Evolutionary conservation across 2,797 vertebrate species (phyloP).

Genomic region (Eupleurogrammus muticus): DNA sequence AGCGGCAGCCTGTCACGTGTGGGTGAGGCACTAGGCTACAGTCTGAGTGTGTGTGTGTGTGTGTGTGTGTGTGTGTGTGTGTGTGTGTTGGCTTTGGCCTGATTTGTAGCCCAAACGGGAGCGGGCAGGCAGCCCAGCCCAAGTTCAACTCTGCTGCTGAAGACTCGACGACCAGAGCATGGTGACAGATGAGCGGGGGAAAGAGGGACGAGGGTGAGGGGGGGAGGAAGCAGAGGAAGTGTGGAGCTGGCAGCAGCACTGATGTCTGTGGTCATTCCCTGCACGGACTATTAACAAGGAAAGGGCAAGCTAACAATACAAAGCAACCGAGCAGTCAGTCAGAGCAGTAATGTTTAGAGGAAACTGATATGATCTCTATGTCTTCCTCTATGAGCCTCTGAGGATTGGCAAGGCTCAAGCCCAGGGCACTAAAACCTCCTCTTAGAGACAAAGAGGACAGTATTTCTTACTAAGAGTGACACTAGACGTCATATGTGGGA

Average conservation of each 20-base stretch:
- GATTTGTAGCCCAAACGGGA: conserved; percentile 69
- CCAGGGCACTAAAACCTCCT: conserved; percentile 12
- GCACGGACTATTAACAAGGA: conserved; percentile 69
- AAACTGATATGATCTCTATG: conserved; percentile 79
- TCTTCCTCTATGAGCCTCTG: conserved; percentile 78
- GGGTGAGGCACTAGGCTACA: conserved; percentile 33
- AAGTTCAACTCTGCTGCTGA: conserved; percentile 49
- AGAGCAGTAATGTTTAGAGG: conserved; percentile 63
- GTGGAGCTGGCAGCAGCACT: conserved; percentile 51
- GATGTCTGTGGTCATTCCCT: conserved; percentile 67
- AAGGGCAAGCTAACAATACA: conserved; percentile 64
- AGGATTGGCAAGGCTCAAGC: conserved; percentile 52
- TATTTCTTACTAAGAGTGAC: background rate
- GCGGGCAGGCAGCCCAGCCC: conserved; percentile 44
- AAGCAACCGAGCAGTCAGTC: conserved; percentile 58
- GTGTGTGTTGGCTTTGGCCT: conserved; percentile 26
- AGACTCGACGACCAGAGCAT: conserved; percentile 36
- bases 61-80: too few relatives aligned
- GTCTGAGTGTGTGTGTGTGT: conserved; percentile 18
- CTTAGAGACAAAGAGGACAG: conserved; percentile 2
- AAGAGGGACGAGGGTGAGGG: background rate
- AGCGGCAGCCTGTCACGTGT: conserved; percentile 57
- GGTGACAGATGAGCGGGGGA: conserved; percentile 55
- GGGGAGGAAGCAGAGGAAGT: conserved; percentile 60
- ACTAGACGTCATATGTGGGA: background rate